Percentiles rank a stretch among this genome's conserved stretches.
Conservation (phyloP, 1,140 invertebrate genomes). For the Doryteuthis pealeii region DNA sequence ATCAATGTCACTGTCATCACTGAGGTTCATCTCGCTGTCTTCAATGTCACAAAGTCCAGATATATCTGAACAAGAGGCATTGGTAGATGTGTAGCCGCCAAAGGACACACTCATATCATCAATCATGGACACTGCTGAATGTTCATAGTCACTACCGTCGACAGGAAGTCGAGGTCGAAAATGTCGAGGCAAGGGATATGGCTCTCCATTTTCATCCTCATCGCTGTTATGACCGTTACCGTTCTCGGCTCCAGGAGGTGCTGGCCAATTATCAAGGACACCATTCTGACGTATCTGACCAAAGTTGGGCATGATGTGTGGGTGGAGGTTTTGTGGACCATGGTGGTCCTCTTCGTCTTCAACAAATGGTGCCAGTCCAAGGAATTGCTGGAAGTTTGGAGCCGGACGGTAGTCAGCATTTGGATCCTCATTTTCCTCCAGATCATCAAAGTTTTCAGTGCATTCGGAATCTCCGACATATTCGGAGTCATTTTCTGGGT, state of each 20-base stretch:
- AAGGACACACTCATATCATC: constrained; percentile 76
- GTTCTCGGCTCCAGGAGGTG: constrained; percentile 39
- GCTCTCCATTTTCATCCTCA: constrained; percentile 67
- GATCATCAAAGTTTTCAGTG: constrained; percentile 64
- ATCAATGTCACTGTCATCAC: constrained; percentile 34
- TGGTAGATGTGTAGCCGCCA: constrained; percentile 69
- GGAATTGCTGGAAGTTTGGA: constrained; percentile 58
- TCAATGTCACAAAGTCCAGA: constrained; percentile 87
- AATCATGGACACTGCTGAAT: constrained; percentile 52
- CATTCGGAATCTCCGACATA: constrained; percentile 69
- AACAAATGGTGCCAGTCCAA: constrained; percentile 44
- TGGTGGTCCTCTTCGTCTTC: constrained; percentile 59
- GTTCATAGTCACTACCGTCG: constrained; percentile 37
- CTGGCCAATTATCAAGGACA: constrained; percentile 40
- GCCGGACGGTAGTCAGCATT: constrained; percentile 35
- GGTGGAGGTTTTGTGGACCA: constrained; percentile 70
- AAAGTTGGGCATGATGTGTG: constrained; percentile 77
- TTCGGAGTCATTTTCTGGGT: constrained; percentile 71
- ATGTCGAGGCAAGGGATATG: constrained; percentile 68
- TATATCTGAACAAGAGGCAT: constrained; percentile 72
- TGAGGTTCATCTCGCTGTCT: constrained; percentile 64
- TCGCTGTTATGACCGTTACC: constrained; percentile 41
- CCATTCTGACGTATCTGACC: constrained; percentile 28
- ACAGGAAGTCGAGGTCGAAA: constrained; percentile 29
- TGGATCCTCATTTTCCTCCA: constrained; percentile 54